Evolutionary conservation across 2,797 vertebrate genomes (phyloP), one percentile per base, ranked within the genome.

Genomic region (Brachymystax lenok): DNA sequence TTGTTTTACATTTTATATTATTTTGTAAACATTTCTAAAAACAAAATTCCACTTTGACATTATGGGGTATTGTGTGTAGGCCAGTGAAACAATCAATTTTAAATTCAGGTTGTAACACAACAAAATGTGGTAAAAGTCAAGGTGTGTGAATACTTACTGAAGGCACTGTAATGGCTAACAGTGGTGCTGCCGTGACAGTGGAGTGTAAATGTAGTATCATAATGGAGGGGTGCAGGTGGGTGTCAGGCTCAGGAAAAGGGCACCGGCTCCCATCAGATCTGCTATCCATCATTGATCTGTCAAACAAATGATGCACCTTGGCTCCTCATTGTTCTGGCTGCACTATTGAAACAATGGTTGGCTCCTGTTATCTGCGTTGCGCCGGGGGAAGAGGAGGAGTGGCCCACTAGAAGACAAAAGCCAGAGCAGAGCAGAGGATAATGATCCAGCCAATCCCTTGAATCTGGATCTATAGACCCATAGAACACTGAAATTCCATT

Each of bases 221-320:
- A 46, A 46, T 69, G 64, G 3, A 1, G 27, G 51, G 75, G 74
- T 63, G 27, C 70, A 71, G 70, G 35, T 5, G 61, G 79, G 51
- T 7, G 28, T 69, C 75, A 35, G 8, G 14, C 50, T 71, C 77
- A 84, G 80, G 72, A 82, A 86, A 89, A 88, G 81, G 84, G 73
- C 81, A 80, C 12, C 61, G 77, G 82, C 74, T 35, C 54, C 76
- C 69, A 80, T 84, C 74, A 82, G 74, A 77, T 82, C 24, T 68
- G 46, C 50, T 76, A 86, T 86, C 79, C 69, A 85, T 86, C 83
- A 83, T 87, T 86, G 75, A 87, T 82, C 77, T 80, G 35, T 82
- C 71, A 79, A 87, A 87, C 82, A 86, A 83, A 87, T 79, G 76
- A 85, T 77, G 77, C 74, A 74, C 79, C 75, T 80, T 77, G 80